Evolutionary conservation across 2,888 invertebrate genomes (phyloP), one percentile per base, ranked within the genome.

Genomic region (Tanypteryx hageni): DNA sequence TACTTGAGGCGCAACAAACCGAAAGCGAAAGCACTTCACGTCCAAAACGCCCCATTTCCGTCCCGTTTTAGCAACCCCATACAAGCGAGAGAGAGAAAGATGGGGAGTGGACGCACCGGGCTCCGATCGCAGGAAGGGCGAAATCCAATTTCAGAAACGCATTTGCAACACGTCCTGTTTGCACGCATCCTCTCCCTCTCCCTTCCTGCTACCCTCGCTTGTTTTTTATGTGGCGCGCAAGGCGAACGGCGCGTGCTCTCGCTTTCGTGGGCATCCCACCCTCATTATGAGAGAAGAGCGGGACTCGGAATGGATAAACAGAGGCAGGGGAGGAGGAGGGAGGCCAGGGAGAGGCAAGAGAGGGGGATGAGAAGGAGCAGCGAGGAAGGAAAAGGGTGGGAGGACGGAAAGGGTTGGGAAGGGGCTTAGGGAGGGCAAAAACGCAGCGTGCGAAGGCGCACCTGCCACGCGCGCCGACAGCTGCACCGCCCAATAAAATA

Each of bases 381-480:
- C 4, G 8, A 64, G 64, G 76, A 27, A 44, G 44, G 44, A 44
- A 76, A 64, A n/a, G 76, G 76, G n/a, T 27, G 5, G 22, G n/a
- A 76, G 16, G 82, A 27, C 27, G 31, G 5, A 16, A 16, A 44
- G 10, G n/a, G 16, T 18, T 44, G 18, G 44, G 14, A 56, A 7
- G 10, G 81, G 44, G 0, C 44, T 8, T 10, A 4, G 56, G 56
- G 27, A 27, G 61, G 57, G 86, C 31, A 16, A 59, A n/a, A 14
- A 18, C 13, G 59, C 61, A n/a, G 86, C 16, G 27, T 22, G 61
- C 64, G 64, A 58, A 56, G 57, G 58, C 22, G 85, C 89, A 89
- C 89, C 89, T 89, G 89, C 89, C 89, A 64, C 89, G 89, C 89
- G 89, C 64, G 56, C 16, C 11, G 68, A 59, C 89, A 89, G 89